Percentiles rank a stretch among this genome's conserved stretches.
These are phyloP conservation scores for Trichechus manatus DNA, from an alignment of 2,113 vertebrate genomes.

Conservation along the genomic window DNA sequence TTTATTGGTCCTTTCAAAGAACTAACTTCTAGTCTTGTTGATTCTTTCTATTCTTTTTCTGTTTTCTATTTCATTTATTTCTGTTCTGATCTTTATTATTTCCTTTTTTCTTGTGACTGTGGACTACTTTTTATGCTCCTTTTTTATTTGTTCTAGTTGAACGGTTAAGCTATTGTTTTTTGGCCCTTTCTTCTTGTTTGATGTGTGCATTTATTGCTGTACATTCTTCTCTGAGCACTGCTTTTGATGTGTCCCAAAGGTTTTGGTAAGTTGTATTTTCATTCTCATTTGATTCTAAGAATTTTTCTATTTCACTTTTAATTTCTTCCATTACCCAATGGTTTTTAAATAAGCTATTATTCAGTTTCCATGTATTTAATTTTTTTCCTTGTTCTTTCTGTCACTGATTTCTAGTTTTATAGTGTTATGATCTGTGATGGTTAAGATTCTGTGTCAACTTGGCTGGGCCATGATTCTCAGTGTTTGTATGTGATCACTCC, in stretches of 20 bases:
- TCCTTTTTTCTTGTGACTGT: background rate
- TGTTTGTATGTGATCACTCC: too few relatives aligned
- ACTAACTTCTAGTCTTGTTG: background rate
- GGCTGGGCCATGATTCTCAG: too few relatives aligned
- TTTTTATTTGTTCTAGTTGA: background rate
- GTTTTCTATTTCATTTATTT: background rate
- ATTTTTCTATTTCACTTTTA: background rate
- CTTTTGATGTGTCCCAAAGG: background rate
- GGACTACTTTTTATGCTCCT: background rate
- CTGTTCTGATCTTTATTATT: background rate
- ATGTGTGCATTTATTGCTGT: too few relatives aligned
- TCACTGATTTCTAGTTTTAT: background rate
- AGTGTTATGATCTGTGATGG: too few relatives aligned
- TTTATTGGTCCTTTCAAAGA: background rate
- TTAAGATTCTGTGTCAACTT: too few relatives aligned
- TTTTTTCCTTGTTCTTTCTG: background rate
- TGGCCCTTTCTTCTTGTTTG: too few relatives aligned
- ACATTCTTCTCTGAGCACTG: too few relatives aligned
- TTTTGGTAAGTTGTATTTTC: background rate
- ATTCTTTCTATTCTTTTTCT: background rate
- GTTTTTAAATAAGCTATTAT: background rate
- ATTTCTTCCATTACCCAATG: background rate
- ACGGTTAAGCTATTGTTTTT: background rate
- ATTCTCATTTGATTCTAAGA: background rate
- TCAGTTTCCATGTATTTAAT: background rate